Evolutionary conservation across 2,888 invertebrate genomes (phyloP), one percentile per base, ranked within the genome.

Genomic region (Herminia tarsipennalis): DNA sequence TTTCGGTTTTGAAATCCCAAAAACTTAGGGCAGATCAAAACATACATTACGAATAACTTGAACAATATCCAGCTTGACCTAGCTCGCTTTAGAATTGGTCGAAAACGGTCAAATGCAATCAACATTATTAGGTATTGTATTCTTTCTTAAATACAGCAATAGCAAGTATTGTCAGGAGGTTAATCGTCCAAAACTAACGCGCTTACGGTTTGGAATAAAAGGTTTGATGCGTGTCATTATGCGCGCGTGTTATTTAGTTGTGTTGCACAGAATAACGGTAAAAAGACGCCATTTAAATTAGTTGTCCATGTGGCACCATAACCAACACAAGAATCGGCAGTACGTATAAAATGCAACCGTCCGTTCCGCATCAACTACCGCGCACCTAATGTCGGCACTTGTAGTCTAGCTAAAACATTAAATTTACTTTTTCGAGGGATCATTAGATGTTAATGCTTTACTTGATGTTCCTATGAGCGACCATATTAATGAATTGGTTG

Each of bases 191-290:
- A 70, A 78, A 72, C 71, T 63, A 75, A 78, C 66, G 56, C 63
- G 64, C 66, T 70, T 65, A 66, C 54, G 56, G 67, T 66, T 64
- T 55, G 34, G 60, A 70, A 75, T 76, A 70, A 75, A 78, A 76
- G 71, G 75, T 73, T 70, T 54, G 63, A 58, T 71, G 66, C 70
- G 72, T 79, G 80, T 77, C 77, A 83, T 82, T 83, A 82, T 80
- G 76, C 70, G 73, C 74, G 73, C 72, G 66, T 72, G 79, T 77
- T 78, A 78, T 81, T 78, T 78, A 71, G 80, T 83, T 78, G 76
- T 74, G 73, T 74, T 80, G 73, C 73, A 72, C 74, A 59, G 67
- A 49, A 69, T 87, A 88, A 86, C 87, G 86, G 87, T 88, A 79
- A 81, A 77, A 61, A 73, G 60, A 61, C 78, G 74, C 77, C 81